Conservation (phyloP, 2,888 invertebrate genomes). For the Crossocerus cetratus region DNA sequence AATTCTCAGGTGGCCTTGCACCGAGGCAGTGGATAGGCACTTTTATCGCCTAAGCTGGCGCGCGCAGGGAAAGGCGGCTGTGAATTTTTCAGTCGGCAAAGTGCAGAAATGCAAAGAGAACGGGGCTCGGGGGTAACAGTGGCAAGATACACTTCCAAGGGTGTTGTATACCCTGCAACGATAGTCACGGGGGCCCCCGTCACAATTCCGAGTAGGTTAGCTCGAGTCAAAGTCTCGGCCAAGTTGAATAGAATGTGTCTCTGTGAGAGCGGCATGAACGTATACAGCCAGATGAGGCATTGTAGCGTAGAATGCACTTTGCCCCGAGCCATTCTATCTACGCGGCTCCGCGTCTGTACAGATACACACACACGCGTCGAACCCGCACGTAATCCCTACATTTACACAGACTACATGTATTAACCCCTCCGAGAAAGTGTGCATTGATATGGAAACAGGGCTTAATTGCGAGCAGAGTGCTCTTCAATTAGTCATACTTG, state of each 20-base stretch:
- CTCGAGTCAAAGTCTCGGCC: conserved; percentile 38
- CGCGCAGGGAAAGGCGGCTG: too few relatives aligned
- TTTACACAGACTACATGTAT: too few relatives aligned
- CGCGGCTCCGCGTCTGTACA: not conserved
- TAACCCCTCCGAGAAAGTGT: too few relatives aligned
- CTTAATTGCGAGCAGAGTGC: too few relatives aligned
- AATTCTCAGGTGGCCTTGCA: too few relatives aligned
- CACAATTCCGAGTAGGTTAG: conserved; percentile 24
- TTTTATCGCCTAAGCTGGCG: too few relatives aligned
- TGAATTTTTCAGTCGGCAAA: too few relatives aligned
- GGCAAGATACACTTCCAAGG: not conserved
- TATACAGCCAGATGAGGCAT: conserved; percentile 27
- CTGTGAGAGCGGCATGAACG: conserved; percentile 19
- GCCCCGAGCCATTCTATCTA: not conserved
- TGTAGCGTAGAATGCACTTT: conserved; percentile 17
- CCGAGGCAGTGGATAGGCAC: too few relatives aligned
- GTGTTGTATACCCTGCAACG: not conserved
- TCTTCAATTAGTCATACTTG: too few relatives aligned
- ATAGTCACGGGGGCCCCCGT: conserved; percentile 8
- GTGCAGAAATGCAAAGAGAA: not conserved
- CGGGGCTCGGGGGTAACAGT: not conserved
- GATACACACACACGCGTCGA: too few relatives aligned
- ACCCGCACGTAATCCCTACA: too few relatives aligned
- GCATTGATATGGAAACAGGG: too few relatives aligned
- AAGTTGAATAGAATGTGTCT: conserved; percentile 34